Percentiles rank a stretch among this genome's conserved stretches.
These are phyloP conservation scores for Shargacucullia verbasci DNA, from an alignment of 2,888 invertebrate genomes.

Conservation along the genomic window DNA sequence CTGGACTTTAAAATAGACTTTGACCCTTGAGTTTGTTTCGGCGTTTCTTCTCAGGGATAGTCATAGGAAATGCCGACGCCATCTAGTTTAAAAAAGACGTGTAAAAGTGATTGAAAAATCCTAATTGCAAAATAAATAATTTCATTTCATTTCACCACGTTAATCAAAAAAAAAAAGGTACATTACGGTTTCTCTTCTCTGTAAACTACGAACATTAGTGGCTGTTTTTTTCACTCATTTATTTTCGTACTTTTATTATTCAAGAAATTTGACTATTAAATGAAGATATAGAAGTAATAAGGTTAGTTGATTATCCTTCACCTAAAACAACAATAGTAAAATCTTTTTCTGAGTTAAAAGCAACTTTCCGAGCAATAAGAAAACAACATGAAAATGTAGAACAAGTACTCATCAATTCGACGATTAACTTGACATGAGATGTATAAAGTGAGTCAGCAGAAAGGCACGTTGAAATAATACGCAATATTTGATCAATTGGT, in stretches of 20 bases:
- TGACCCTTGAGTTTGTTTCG: too few relatives aligned
- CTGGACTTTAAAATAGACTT: too few relatives aligned
- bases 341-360: slow-evolving; percentile 20
- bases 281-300: not conserved
- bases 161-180: too few relatives aligned
- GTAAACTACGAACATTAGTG: not conserved
- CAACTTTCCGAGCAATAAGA: slow-evolving; percentile 27
- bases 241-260: not conserved
- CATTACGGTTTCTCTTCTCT: not conserved
- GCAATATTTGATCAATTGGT: slow-evolving; percentile 49
- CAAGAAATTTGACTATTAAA: not conserved
- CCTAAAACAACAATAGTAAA: slow-evolving; percentile 28
- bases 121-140: too few relatives aligned
- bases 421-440: slow-evolving; percentile 24
- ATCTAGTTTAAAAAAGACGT: too few relatives aligned
- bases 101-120: too few relatives aligned
- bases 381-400: slow-evolving; percentile 25
- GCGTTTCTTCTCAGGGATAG: too few relatives aligned
- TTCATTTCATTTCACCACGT: too few relatives aligned
- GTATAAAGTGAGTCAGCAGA: slow-evolving; percentile 26
- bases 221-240: too few relatives aligned
- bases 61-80: too few relatives aligned
- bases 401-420: slow-evolving; percentile 30
- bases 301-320: slow-evolving; percentile 1
- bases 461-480: slow-evolving; percentile 25